Evolutionary conservation across 64 coral and sea anemone genomes (phyloP).

Genomic region (Montipora foliosa): DNA sequence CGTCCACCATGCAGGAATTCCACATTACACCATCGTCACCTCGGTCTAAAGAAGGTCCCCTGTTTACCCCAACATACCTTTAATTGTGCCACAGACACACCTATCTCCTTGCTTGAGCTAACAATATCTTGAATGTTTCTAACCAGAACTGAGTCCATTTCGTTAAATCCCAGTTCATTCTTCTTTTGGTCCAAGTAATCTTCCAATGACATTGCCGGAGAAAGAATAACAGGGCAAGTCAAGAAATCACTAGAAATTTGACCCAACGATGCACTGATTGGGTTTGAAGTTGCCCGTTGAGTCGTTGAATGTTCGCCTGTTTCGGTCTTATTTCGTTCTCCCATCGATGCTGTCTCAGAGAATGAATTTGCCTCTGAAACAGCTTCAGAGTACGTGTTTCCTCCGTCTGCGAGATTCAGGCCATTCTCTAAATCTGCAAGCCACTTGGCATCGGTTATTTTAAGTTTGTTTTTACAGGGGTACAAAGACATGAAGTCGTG

Average conservation of each 20-base stretch:
- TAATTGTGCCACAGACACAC: background rate
- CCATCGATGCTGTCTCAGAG: background rate
- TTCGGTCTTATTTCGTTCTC: background rate
- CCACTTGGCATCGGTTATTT: background rate
- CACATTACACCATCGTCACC: too few relatives aligned
- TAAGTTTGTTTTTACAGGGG: conserved; percentile 1
- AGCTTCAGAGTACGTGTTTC: background rate
- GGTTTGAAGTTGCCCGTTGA: background rate
- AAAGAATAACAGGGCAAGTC: conserved; percentile 3
- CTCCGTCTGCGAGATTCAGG: background rate
- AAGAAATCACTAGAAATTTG: background rate
- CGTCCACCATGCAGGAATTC: too few relatives aligned
- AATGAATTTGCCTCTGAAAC: background rate
- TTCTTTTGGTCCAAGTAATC: background rate
- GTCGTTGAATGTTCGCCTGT: background rate
- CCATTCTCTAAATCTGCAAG: background rate
- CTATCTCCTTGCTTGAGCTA: background rate
- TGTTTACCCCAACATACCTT: background rate
- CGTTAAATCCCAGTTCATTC: background rate
- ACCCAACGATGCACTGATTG: background rate
- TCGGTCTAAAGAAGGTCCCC: too few relatives aligned
- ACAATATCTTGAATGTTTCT: background rate
- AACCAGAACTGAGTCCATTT: background rate
- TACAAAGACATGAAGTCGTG: conserved; percentile 39
- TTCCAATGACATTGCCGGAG: background rate